These are phyloP conservation scores for Allygus modestus DNA, from an alignment of 2,888 invertebrate genomes.

Conservation along the genomic window DNA sequence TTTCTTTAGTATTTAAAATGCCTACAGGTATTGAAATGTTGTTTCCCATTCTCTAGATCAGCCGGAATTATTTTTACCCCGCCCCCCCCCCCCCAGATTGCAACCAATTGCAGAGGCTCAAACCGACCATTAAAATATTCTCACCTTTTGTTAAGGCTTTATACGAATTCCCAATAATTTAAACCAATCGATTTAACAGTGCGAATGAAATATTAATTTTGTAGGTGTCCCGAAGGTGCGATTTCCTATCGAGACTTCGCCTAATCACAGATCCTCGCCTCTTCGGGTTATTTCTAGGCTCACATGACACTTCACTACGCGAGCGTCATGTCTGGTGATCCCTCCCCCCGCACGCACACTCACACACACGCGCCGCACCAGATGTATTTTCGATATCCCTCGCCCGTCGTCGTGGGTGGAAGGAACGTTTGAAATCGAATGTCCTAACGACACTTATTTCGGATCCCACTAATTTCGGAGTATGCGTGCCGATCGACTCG, in stretches of 20 bases:
- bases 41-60: no score
- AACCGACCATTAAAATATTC: no score
- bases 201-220: no score
- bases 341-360: conserved; percentile 7
- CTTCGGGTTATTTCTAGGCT: conserved; percentile 63
- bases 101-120: no score
- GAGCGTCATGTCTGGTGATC: conserved; percentile 65
- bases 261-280: neutral
- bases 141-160: no score
- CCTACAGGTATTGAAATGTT: no score
- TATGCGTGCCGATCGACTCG: conserved; percentile 8
- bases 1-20: no score
- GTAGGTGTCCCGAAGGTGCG: neutral
- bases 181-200: no score
- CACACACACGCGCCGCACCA: conserved; percentile 34
- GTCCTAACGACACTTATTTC: conserved; percentile 65
- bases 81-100: no score
- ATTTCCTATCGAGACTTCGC: neutral
- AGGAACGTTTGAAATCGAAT: conserved; percentile 63
- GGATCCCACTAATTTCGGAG: conserved; percentile 55
- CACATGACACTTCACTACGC: conserved; percentile 67
- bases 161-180: no score
- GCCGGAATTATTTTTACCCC: no score
- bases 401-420: conserved; percentile 41
- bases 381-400: conserved; percentile 63